These are phyloP conservation scores for Platorchestia sp. DNA, from an alignment of 1,140 invertebrate genomes.

Conservation along the genomic window DNA sequence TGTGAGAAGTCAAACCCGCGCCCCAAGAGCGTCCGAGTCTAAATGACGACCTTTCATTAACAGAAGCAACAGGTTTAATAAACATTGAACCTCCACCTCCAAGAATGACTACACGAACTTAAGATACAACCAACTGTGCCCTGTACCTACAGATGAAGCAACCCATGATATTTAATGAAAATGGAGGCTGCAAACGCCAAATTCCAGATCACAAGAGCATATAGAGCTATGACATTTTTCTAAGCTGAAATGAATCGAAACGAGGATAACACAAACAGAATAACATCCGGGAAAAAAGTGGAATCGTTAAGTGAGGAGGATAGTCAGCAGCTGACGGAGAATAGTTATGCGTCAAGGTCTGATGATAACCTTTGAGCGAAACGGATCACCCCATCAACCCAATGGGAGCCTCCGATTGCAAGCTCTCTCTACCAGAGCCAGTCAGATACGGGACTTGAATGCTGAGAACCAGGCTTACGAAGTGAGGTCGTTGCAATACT, in stretches of 20 bases:
- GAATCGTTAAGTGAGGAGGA: not conserved
- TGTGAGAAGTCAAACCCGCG: not conserved
- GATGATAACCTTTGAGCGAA: slow-evolving; percentile 27
- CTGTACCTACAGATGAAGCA: too few species aligned
- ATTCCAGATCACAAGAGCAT: not conserved
- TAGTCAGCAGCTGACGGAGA: not conserved
- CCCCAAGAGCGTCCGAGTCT: not conserved
- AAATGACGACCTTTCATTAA: not conserved
- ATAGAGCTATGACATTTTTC: not conserved
- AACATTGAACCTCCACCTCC: not conserved
- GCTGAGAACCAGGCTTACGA: not conserved
- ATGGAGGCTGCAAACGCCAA: too few species aligned
- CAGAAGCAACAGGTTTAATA: not conserved
- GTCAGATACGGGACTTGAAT: not conserved
- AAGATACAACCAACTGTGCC: too few species aligned
- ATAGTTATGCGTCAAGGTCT: not conserved
- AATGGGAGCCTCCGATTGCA: not conserved
- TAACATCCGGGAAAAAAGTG: not conserved
- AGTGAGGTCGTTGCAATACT: not conserved
- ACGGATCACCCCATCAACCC: not conserved
- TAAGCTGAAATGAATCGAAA: not conserved
- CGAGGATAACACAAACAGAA: not conserved
- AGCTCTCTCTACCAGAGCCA: not conserved
- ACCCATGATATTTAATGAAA: too few species aligned
- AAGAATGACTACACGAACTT: too few species aligned